phyloP scores from a whole-genome alignment of 2,888 invertebrate genomes.

The Xanthorhoe designata region DNA sequence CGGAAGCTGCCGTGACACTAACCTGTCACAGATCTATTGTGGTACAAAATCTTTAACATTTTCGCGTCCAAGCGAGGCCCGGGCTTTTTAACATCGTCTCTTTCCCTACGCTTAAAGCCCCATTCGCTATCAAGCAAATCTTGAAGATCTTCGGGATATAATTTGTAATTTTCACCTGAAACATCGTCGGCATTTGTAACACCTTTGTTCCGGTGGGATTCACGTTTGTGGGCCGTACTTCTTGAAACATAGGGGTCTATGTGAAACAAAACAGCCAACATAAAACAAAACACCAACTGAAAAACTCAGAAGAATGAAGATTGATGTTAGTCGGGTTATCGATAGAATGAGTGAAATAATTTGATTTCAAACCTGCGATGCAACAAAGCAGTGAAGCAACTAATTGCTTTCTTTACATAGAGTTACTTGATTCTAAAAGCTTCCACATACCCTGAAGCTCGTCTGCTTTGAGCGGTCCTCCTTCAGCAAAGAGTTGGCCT shows the following conservation, averaged over 20 bases:
- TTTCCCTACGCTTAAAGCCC: conserved; percentile 94
- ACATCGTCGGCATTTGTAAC: conserved; percentile 76
- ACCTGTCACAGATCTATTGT: conserved; percentile 83
- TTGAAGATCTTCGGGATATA: conserved; percentile 83
- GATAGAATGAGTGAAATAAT: conserved; percentile 62
- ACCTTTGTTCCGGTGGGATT: conserved; percentile 61
- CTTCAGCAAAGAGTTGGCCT: conserved; percentile 73
- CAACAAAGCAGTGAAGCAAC: conserved; percentile 71
- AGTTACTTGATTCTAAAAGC: conserved; percentile 39
- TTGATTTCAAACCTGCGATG: conserved; percentile 64
- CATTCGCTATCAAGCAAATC: conserved; percentile 87
- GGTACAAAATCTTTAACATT: conserved; percentile 81
- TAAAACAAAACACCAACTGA: conserved; percentile 58
- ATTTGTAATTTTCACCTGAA: conserved; percentile 83
- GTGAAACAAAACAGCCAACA: conserved; percentile 56
- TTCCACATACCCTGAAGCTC: conserved; percentile 69
- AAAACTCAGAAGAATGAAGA: conserved; percentile 54
- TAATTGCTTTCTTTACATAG: conserved; percentile 59
- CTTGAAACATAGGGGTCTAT: conserved; percentile 55
- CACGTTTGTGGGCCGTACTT: conserved; percentile 52
- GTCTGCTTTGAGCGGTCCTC: conserved; percentile 73
- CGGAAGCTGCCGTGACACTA: conserved; percentile 80
- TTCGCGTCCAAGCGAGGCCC: conserved; percentile 92
- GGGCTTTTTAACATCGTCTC: conserved; percentile 97
- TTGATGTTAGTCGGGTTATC: conserved; percentile 51